A percentile compares a stretch with the other conserved stretches of the same genome.
phyloP scores from a whole-genome alignment of 2,113 vertebrate species.

The Lepisosteus oculatus region DNA sequence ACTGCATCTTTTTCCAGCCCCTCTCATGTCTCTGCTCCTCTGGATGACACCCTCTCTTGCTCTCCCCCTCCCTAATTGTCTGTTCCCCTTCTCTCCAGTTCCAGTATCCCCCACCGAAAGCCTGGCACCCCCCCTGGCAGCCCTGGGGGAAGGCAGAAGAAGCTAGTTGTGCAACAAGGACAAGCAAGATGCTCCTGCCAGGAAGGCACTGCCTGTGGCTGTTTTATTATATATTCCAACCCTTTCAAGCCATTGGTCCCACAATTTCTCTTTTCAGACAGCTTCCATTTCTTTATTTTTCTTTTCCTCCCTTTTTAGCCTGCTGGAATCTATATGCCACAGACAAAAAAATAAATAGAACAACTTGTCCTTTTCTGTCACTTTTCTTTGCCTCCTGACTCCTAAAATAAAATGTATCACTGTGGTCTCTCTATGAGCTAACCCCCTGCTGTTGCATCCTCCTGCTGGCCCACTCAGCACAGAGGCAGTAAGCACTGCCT shows the following conservation, averaged over 20 bases:
- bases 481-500: not conserved
- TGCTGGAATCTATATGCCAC: slow-evolving; percentile 14
- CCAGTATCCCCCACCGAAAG: not conserved
- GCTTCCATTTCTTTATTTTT: slow-evolving; percentile 1
- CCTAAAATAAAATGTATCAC: slow-evolving; percentile 4
- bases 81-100: not conserved
- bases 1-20: slow-evolving; percentile 2
- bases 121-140: slow-evolving; percentile 24
- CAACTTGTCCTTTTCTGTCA: not conserved
- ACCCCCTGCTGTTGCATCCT: not conserved
- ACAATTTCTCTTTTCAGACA: slow-evolving; percentile 25
- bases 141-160: slow-evolving; percentile 24
- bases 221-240: slow-evolving; percentile 41
- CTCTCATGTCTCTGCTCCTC: not conserved
- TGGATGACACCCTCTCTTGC: not conserved
- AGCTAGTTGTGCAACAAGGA: slow-evolving; percentile 35
- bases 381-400: slow-evolving; percentile 33
- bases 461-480: not conserved
- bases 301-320: slow-evolving; percentile 26
- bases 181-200: slow-evolving; percentile 31
- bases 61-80: not conserved
- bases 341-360: no score
- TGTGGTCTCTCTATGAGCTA: not conserved
- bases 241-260: slow-evolving; percentile 18
- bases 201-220: slow-evolving; percentile 46